These are phyloP conservation scores for Gasterosteus nipponicus DNA, from an alignment of 2,113 vertebrate species.

Conservation along the genomic window DNA sequence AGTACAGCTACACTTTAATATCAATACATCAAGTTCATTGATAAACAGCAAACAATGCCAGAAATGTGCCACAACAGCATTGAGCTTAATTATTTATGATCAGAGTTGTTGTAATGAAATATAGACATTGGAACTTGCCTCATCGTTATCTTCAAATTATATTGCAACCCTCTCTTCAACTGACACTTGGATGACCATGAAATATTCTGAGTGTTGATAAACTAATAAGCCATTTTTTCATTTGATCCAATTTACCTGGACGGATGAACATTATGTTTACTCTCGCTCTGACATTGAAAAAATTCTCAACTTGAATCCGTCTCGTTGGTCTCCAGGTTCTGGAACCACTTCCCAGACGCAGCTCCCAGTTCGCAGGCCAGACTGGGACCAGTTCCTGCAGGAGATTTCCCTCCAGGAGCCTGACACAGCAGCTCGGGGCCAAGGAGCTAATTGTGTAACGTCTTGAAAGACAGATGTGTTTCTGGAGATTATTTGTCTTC, in stretches of 20 bases:
- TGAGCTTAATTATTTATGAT: too few relatives aligned
- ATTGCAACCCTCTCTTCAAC: too few relatives aligned
- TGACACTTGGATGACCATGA: too few relatives aligned
- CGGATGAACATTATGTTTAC: not conserved
- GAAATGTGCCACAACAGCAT: too few relatives aligned
- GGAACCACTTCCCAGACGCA: conserved; percentile 77
- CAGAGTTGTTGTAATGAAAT: not conserved
- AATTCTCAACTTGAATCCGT: not conserved
- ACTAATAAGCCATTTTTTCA: too few relatives aligned
- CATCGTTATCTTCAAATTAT: too few relatives aligned
- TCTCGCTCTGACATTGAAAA: not conserved
- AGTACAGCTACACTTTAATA: conserved; percentile 62
- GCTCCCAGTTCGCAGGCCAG: conserved; percentile 59
- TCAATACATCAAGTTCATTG: not conserved
- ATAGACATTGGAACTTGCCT: too few relatives aligned
- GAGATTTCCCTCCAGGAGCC: not conserved
- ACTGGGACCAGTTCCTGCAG: conserved; percentile 68
- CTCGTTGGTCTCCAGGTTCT: conserved; percentile 62
- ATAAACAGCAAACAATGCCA: not conserved
- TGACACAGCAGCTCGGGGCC: not conserved
- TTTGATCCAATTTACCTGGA: too few relatives aligned
- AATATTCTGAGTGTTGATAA: too few relatives aligned
- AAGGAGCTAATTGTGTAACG: not conserved
- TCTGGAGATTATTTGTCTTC: not conserved
- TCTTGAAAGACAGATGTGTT: not conserved